These are phyloP conservation scores for Nephrocerus scutellatus DNA, from an alignment of 2,888 invertebrate genomes.

Conservation along the genomic window DNA sequence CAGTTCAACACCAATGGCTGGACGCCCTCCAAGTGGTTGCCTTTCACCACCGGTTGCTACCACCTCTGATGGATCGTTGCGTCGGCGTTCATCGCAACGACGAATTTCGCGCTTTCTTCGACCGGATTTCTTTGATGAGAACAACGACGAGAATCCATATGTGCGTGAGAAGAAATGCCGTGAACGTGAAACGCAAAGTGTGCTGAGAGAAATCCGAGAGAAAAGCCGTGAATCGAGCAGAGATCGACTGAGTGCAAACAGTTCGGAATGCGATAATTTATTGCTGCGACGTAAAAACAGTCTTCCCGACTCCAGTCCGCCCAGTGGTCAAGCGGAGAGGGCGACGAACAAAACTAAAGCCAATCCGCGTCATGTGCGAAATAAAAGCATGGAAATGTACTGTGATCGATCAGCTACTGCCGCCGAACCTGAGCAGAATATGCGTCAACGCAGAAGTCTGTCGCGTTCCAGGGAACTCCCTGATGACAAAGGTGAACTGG, in stretches of 20 bases:
- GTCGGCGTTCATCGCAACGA: constrained; percentile 50
- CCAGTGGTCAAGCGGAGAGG: constrained; percentile 23
- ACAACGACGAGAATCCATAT: constrained; percentile 59
- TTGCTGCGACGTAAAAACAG: constrained; percentile 26
- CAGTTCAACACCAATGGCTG: constrained; percentile 25
- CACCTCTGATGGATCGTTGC: constrained; percentile 26
- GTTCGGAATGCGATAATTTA: constrained; percentile 31
- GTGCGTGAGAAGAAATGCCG: constrained; percentile 55
- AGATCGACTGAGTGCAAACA: constrained; percentile 37
- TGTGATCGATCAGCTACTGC: constrained; percentile 21
- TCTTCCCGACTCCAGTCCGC: constrained; percentile 30
- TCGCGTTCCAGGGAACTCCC: constrained; percentile 28
- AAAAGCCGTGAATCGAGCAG: constrained; percentile 50
- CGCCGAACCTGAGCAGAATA: constrained; percentile 18
- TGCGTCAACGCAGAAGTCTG: constrained; percentile 28
- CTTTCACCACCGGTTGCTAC: constrained; percentile 31
- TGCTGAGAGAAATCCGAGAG: constrained; percentile 61
- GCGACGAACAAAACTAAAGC: constrained; percentile 8
- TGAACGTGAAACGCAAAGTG: constrained; percentile 62
- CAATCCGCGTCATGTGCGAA: constrained; percentile 33
- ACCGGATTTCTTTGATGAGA: constrained; percentile 66
- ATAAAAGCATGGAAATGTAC: constrained; percentile 42
- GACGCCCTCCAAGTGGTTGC: constrained; percentile 40
- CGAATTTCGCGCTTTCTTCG: constrained; percentile 68
- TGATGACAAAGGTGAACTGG: constrained; percentile 37